Base-by-base conservation (phyloP, 1,140 invertebrate genomes). In the Medauroidea extradentata region DNA sequence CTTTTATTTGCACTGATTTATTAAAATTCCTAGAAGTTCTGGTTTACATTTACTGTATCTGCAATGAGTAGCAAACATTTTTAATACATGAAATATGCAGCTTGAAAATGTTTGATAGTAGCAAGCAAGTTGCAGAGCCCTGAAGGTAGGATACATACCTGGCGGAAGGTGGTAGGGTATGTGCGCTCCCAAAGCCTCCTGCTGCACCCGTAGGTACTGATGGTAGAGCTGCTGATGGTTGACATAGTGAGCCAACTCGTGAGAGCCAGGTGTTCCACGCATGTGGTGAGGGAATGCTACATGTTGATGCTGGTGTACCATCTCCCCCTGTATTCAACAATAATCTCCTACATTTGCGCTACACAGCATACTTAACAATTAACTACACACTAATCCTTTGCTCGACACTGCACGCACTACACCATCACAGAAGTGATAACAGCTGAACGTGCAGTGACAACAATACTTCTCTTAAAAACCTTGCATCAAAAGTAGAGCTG, bases 191-290 rank as follows among this genome's bases (percentile, higher is more conserved):
- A 82, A 64, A 27, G 72, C 81, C 63, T 84, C 83, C 54, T 83
- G 83, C 21, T 84, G 83, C 0, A 82, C 83, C 16, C 87, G 81
- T 44, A 90, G 76, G 66, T 85, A 89, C 70, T 89, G 86, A 65
- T 90, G 71, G 65, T 90, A 86, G 14, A 84, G 72, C 49, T 84
- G 80, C 63, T 85, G 82, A 4, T 81, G 79, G 66, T 71, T 69
- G 14, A 74, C 58, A 43, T 67, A 72, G 60, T 72, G 70, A 3
- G 61, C 27, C 19, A 87, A 83, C 66, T 83, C 81, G 69, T 84
- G 75, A 25, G 79, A 23, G 54, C 9, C 61, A 16, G 60, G 59
- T 61, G 25, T 61, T 65, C 44, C 64, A 58, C 49, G 74, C 71
- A 51, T 71, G 68, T 48, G 7, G 68, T 71, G 69, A 42, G 7